Base-by-base conservation (phyloP, 1,140 invertebrate species). In the Spodoptera frugiperda region DNA sequence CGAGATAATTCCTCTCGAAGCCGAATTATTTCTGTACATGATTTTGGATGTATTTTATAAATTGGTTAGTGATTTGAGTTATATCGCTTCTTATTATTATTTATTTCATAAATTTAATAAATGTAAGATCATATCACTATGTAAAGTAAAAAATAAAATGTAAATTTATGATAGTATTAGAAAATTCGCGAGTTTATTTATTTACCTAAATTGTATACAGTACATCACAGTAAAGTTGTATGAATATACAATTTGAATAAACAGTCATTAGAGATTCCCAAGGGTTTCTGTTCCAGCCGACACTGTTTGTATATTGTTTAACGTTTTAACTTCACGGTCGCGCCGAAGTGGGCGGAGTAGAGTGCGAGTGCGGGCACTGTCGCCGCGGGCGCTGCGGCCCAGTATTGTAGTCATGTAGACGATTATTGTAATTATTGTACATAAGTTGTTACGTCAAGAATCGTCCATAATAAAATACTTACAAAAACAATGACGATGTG, bases 381-480 rank as follows among this genome's bases (percentile, higher is more conserved):
- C 21, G 14, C 25, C 15, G 48, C 30, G 57, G 10, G 10, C 46
- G 48, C 49, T 10, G 61, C 49, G 21, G 49, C 21, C 25, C 65
- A 30, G 21, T 53, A 53, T 54, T 54, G 33, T 75, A 75, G 78
- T 65, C 72, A 76, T 63, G 46, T 71, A 61, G 59, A 75, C 70
- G 57, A 74, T 68, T 73, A 80, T 68, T 89, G 82, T 88, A 87
- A 84, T 90, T 86, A 87, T 88, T 91, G 89, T 90, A 91, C 87
- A 92, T 92, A 92, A 84, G 78, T 87, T 89, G 82, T 89, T 89
- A 82, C 79, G 80, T 84, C 78, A 85, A 85, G 67, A 87, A 88
- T 90, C 89, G 89, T 93, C 90, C 87, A 88, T 84, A 84, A 39
- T 82, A 59, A n/a, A 73, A 54, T 48, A 72, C 51, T 39, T 39